phyloP scores from a whole-genome alignment of 2,797 vertebrate genomes.

The Malacoctenus gilli region DNA sequence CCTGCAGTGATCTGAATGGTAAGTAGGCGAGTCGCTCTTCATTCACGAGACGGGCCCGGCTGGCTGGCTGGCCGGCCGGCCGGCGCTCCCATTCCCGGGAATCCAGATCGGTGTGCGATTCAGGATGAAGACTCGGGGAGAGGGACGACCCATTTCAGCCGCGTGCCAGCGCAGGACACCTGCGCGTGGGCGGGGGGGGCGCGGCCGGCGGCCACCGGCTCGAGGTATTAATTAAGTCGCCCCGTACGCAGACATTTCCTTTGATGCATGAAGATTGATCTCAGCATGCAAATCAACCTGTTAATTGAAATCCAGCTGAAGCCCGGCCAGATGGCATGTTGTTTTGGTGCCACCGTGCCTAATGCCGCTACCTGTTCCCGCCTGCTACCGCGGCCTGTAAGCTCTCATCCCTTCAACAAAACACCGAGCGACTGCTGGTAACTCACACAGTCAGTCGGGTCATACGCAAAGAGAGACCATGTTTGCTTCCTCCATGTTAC shows the following conservation, averaged over 20 bases:
- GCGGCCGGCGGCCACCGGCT: constrained; percentile 44
- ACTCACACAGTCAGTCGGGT: background rate
- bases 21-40: constrained; percentile 55
- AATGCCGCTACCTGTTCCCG: constrained; percentile 64
- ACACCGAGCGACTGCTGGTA: constrained; percentile 2
- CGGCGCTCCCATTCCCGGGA: constrained; percentile 49
- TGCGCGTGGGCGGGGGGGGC: constrained; percentile 51
- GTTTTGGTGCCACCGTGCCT: constrained; percentile 59
- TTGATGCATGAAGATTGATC: constrained; percentile 68
- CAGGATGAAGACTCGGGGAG: constrained; percentile 51
- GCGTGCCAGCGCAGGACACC: constrained; percentile 51
- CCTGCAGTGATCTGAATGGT: constrained; percentile 69
- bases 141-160: constrained; percentile 21
- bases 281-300: constrained; percentile 69
- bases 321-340: constrained; percentile 72
- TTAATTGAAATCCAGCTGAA: constrained; percentile 74
- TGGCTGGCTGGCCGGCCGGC: too few species aligned
- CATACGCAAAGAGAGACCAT: too few species aligned
- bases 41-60: constrained; percentile 60
- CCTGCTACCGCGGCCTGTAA: constrained; percentile 43
- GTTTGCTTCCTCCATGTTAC: too few species aligned
- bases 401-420: constrained; percentile 49
- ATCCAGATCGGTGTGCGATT: constrained; percentile 53
- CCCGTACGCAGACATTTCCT: constrained; percentile 48
- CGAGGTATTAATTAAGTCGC: constrained; percentile 70